Conservation (phyloP, 2,113 vertebrate genomes). For the Peromyscus leucopus region DNA sequence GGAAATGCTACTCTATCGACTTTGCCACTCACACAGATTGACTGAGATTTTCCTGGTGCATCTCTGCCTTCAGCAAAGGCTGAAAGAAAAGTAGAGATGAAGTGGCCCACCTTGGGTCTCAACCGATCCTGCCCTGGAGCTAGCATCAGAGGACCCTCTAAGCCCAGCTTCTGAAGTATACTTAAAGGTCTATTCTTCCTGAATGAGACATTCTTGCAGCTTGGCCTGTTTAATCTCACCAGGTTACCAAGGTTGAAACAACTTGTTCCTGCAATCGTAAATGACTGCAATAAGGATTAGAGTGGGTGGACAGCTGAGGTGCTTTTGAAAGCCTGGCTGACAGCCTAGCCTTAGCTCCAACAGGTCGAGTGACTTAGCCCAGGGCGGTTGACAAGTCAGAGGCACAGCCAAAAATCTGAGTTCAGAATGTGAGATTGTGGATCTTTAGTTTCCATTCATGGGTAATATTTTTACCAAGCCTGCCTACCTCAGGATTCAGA, state of each 20-base stretch:
- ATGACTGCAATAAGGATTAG: slow-evolving; percentile 4
- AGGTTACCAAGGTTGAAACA: slow-evolving; percentile 69
- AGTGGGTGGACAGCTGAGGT: slow-evolving; percentile 70
- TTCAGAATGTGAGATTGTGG: not conserved
- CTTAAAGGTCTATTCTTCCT: not conserved
- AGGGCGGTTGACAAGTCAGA: slow-evolving; percentile 54
- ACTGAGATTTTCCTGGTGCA: not conserved
- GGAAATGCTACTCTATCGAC: not conserved
- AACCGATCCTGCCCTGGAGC: not conserved
- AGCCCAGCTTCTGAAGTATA: slow-evolving; percentile 22
- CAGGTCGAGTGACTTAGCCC: slow-evolving; percentile 48
- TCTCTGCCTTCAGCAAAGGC: not conserved
- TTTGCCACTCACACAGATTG: not conserved
- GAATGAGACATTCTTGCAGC: not conserved
- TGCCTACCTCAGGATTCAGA: not conserved
- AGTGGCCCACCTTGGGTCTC: not conserved
- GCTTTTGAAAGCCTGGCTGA: slow-evolving; percentile 65
- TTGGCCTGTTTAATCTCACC: slow-evolving; percentile 44
- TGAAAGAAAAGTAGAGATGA: not conserved
- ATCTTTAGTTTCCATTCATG: slow-evolving; percentile 6
- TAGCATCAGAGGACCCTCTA: not conserved
- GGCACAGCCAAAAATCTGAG: slow-evolving; percentile 44
- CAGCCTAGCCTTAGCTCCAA: slow-evolving; percentile 61
- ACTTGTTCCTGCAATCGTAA: slow-evolving; percentile 61
- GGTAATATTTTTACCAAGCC: not conserved